phyloP scores from a whole-genome alignment of 1,140 invertebrate genomes.

The Drosophila cardini region DNA sequence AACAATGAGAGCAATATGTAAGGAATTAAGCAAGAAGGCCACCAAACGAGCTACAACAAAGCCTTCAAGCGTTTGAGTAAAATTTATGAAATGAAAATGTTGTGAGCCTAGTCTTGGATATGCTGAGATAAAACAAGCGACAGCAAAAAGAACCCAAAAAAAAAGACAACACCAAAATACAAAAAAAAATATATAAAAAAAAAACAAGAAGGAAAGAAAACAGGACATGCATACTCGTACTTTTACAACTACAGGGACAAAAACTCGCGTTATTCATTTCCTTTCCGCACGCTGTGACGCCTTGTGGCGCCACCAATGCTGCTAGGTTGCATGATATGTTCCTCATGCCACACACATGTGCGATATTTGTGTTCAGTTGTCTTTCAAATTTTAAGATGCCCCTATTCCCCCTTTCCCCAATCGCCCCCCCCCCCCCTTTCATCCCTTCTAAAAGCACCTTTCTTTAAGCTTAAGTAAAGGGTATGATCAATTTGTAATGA shows the following conservation, averaged over 20 bases:
- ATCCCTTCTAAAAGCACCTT: too few species aligned
- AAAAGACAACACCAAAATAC: constrained; percentile 1
- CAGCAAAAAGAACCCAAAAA: constrained; percentile 8
- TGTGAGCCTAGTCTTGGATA: constrained; percentile 45
- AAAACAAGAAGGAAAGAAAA: neutral
- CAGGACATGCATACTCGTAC: constrained; percentile 14
- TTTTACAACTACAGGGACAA: neutral
- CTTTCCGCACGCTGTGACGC: constrained; percentile 46
- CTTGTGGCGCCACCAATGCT: constrained; percentile 28
- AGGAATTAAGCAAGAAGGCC: constrained; percentile 47
- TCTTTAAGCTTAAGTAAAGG: too few species aligned
- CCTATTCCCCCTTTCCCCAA: neutral
- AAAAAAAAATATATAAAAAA: too few species aligned
- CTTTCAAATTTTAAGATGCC: constrained; percentile 3
- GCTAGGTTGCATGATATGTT: neutral
- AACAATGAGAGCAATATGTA: constrained; percentile 31
- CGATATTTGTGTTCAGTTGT: constrained; percentile 1
- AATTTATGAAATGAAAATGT: constrained; percentile 61
- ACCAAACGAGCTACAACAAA: constrained; percentile 13
- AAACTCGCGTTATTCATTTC: constrained; percentile 39
- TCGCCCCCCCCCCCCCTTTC: neutral
- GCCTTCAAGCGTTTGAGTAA: constrained; percentile 39
- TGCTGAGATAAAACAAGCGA: constrained; percentile 36
- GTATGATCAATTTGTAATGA: too few species aligned
- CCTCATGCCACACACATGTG: neutral